These are phyloP conservation scores for Nothocercus julius DNA, from an alignment of 2,113 vertebrate species.

Conservation along the genomic window DNA sequence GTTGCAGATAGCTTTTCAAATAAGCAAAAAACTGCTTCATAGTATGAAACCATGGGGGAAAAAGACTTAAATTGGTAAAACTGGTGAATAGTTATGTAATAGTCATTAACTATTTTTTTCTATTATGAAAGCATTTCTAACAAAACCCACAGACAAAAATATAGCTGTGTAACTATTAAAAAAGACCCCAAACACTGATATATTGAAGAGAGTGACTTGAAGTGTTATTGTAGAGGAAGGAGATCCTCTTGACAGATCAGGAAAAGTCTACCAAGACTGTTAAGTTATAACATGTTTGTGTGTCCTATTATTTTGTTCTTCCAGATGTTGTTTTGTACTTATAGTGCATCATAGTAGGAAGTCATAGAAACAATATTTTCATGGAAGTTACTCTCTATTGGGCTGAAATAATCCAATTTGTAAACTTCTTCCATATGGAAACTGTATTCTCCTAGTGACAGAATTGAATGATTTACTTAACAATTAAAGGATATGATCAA, in stretches of 20 bases:
- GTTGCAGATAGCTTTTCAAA: not conserved
- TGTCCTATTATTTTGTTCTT: not conserved
- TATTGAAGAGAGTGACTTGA: not conserved
- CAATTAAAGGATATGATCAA: slow-evolving; percentile 2
- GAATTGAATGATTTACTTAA: slow-evolving; percentile 32
- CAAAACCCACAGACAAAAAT: not conserved
- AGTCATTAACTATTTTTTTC: not conserved
- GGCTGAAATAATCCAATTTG: slow-evolving; percentile 56
- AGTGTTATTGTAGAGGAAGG: not conserved
- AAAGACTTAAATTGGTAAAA: not conserved
- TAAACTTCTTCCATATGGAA: slow-evolving; percentile 33
- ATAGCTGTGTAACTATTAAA: not conserved
- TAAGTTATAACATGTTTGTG: not conserved
- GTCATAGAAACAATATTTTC: not conserved
- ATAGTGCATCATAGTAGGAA: not conserved
- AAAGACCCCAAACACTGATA: not conserved
- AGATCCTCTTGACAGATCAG: not conserved
- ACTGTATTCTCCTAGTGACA: slow-evolving; percentile 43
- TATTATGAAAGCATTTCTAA: not conserved
- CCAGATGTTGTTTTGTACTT: not conserved
- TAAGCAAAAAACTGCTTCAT: not conserved
- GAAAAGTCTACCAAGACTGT: not conserved
- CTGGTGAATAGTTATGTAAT: slow-evolving; percentile 6
- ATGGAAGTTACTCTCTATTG: not conserved
- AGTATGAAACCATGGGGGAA: not conserved